Percentiles rank a stretch among this genome's conserved stretches.
These are phyloP conservation scores for Anguilla obscura DNA, from an alignment of 2,797 vertebrate genomes.

Conservation along the genomic window DNA sequence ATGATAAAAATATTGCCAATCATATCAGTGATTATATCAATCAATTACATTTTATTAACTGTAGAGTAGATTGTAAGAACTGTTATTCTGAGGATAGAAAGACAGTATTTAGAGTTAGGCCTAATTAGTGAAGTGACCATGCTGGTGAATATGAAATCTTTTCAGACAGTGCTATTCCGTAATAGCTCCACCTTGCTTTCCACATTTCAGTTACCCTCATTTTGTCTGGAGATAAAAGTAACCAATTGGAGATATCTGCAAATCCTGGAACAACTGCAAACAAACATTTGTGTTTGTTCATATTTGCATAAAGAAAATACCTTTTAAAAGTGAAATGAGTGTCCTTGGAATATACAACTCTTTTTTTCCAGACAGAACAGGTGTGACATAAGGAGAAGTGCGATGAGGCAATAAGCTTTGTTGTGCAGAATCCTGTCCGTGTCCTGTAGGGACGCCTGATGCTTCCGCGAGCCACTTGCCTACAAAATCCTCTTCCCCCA, in stretches of 20 bases:
- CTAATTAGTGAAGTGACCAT: background rate
- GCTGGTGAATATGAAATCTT: background rate
- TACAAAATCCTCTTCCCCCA: slow-evolving; percentile 8
- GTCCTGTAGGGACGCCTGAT: slow-evolving; percentile 14
- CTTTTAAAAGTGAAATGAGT: background rate
- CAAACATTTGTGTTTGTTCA: background rate
- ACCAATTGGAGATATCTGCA: background rate
- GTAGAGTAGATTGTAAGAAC: background rate
- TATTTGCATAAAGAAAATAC: background rate
- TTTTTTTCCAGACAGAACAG: background rate
- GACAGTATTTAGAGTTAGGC: background rate
- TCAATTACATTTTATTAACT: background rate
- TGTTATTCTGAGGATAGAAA: background rate
- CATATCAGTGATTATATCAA: background rate
- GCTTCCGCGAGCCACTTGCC: slow-evolving; percentile 9
- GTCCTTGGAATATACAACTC: background rate
- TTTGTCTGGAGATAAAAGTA: background rate
- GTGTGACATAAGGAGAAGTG: background rate
- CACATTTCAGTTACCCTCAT: background rate
- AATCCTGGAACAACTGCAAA: background rate
- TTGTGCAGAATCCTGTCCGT: slow-evolving; percentile 6
- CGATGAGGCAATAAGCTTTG: slow-evolving; percentile 9
- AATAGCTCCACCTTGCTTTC: background rate
- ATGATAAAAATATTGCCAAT: background rate
- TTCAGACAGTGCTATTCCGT: background rate